Evolutionary conservation across 2,888 invertebrate species (phyloP), one percentile per base, ranked within the genome.

Genomic region (Homarus gammarus): DNA sequence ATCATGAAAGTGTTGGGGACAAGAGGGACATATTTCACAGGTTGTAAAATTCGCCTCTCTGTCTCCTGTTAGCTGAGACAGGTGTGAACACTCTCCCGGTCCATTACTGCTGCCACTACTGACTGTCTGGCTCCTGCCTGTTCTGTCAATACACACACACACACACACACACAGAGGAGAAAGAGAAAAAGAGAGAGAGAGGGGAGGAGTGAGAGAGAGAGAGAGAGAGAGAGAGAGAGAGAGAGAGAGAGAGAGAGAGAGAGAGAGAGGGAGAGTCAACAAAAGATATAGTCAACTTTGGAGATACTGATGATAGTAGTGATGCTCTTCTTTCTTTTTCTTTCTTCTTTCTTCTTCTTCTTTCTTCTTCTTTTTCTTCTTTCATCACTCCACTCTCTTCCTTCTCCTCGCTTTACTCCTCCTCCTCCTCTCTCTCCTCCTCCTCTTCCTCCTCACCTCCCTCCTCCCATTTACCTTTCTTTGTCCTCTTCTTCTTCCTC

Each of bases 161-260:
- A n/a, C n/a, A n/a, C n/a, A n/a, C n/a, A n/a, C n/a, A n/a, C n/a
- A n/a, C n/a, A n/a, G n/a, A n/a, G n/a, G n/a, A n/a, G n/a, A n/a
- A n/a, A n/a, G n/a, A n/a, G n/a, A n/a, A n/a, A n/a, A n/a, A n/a
- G n/a, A n/a, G n/a, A n/a, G n/a, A n/a, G n/a, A n/a, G n/a, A n/a
- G n/a, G n/a, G n/a, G n/a, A n/a, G n/a, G n/a, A n/a, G n/a, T n/a
- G n/a, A n/a, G n/a, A 56, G 12, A 68, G 31, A 27, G 8, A 3
- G 31, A 3, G 38, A n/a, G n/a, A n/a, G n/a, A n/a, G n/a, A 56
- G 12, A 68, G 31, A 27, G 8, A 3, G 31, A 3, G 38, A 73
- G 31, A 38, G 73, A 73, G 73, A 73, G 73, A 73, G 31, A 73
- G 36, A 73, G 36, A 73, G 73, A 73, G 33, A 73, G 73, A 36